Evolutionary conservation across 2,113 vertebrate genomes (phyloP), one percentile per base, ranked within the genome.

Genomic region (Lamprotornis superbus): DNA sequence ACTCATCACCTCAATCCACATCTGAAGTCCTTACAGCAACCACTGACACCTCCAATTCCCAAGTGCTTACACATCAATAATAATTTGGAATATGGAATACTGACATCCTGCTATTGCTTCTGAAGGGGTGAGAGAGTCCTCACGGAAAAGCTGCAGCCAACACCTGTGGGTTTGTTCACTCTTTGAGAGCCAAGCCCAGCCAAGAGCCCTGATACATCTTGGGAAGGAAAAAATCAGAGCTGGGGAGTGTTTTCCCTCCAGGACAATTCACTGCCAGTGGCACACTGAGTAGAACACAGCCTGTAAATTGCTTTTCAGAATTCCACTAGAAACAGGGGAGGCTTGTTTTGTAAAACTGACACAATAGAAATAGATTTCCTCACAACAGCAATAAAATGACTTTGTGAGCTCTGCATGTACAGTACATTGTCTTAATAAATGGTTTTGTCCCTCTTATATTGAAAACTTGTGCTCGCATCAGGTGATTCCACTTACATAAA

Each of bases 151-250:
- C 80, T 83, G 67, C 11, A 42, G 35, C 24, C 42, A 37, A 1
- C 57, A 53, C 1, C 0, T 1, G 31, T 6, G 63, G 53, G 9
- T 60, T 13, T 68, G 53, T 1, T 19, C 37, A 4, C 12, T 52
- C 0, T 7, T 10, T 16, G 37, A 77, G 28, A 82, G 33, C 3
- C 19, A 64, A 3, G 19, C 39, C 28, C 5, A n/a, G 71, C 37
- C n/a, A 61, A 49, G 31, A 35, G 28, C 52, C 52, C 63, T 11
- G 23, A 35, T 1, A 44, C 5, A 7, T 1, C 40, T 28, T n/a
- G n/a, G 18, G 50, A 47, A 61, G 47, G 27, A 30, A 5, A 20
- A 57, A 22, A 3, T 2, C 52, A 33, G 10, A 35, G 31, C 6
- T 65, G 30, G 21, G 47, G 46, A 71, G n/a, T 15, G 27, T 33